Conservation (phyloP, 2,888 invertebrate genomes). For the Andrena bucephala region DNA sequence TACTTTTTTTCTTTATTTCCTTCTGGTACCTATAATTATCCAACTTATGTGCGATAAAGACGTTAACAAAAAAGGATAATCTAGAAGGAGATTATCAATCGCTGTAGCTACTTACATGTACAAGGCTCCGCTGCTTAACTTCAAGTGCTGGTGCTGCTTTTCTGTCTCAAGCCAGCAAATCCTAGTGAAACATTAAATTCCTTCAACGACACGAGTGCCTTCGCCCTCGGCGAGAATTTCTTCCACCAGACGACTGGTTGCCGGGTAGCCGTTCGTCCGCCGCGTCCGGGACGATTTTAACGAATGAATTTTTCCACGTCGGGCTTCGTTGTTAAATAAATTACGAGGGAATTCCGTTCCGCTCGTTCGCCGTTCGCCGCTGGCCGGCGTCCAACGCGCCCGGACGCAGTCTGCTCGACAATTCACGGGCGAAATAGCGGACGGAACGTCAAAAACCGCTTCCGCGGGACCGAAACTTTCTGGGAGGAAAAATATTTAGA, state of each 20-base stretch:
- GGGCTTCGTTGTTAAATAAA: constrained; percentile 58
- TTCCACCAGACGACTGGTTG: not conserved
- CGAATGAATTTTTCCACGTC: constrained; percentile 55
- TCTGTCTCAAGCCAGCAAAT: too few relatives aligned
- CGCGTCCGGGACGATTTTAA: constrained; percentile 51
- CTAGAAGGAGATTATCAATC: too few relatives aligned
- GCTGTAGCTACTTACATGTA: too few relatives aligned
- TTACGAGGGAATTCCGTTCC: constrained; percentile 50
- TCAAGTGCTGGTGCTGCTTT: too few relatives aligned
- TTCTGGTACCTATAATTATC: too few relatives aligned
- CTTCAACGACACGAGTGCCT: not conserved
- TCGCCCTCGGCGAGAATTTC: not conserved
- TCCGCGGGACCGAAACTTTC: constrained; percentile 49
- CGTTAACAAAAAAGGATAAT: too few relatives aligned
- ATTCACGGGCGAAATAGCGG: constrained; percentile 39
- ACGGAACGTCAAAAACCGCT: constrained; percentile 56
- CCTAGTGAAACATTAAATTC: constrained; percentile 20
- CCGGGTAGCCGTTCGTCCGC: not conserved
- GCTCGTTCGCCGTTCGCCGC: constrained; percentile 22
- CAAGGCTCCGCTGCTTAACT: too few relatives aligned
- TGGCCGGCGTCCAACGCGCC: constrained; percentile 46
- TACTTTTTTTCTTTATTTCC: too few relatives aligned
- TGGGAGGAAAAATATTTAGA: constrained; percentile 21
- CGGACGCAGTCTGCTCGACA: constrained; percentile 28
- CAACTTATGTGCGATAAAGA: too few relatives aligned